Evolutionary conservation across 2,797 vertebrate species (phyloP).

Genomic region (Tauraco hartlaubi): DNA sequence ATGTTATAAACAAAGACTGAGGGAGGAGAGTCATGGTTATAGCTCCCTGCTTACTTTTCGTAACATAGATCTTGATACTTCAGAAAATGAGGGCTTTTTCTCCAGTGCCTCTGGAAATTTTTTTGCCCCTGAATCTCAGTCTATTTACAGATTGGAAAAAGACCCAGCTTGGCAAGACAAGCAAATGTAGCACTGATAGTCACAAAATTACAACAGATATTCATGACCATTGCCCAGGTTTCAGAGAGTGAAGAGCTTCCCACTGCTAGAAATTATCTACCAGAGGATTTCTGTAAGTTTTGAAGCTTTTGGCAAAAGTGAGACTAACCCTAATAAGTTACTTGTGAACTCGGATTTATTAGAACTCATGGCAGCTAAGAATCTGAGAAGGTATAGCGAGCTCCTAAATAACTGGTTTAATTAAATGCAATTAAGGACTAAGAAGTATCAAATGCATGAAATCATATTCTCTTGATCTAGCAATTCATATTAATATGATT

Average conservation of each 20-base stretch:
- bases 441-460: not conserved
- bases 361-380: not conserved
- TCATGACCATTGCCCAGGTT: not conserved
- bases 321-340: not conserved
- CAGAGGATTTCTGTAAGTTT: not conserved
- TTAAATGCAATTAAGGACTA: not conserved
- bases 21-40: not conserved
- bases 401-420: not conserved
- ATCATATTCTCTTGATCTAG: not conserved
- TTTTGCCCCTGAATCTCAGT: not conserved
- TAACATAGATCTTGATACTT: not conserved
- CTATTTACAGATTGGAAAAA: not conserved
- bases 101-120: not conserved
- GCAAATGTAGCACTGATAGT: not conserved
- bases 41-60: not conserved
- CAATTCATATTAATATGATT: not conserved
- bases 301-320: not conserved
- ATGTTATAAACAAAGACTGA: not conserved
- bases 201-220: not conserved
- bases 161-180: not conserved
- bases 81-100: not conserved
- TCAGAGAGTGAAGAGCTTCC: not conserved
- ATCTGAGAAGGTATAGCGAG: not conserved
- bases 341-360: not conserved
- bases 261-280: not conserved